Conservation (phyloP, 1,140 invertebrate species). For the Drosophila varians region DNA sequence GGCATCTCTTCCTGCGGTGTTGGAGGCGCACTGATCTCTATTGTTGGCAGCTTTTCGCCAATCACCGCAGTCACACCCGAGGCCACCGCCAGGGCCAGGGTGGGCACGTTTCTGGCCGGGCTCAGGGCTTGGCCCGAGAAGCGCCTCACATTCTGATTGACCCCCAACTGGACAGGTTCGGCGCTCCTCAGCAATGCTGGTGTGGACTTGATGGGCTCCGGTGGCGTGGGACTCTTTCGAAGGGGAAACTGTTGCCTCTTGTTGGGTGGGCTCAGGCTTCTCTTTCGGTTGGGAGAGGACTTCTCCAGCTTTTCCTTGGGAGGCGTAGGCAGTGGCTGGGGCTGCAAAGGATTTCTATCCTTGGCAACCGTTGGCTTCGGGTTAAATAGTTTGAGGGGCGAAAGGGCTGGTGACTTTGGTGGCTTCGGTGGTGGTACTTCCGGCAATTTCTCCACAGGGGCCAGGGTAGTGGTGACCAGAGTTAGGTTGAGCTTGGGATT, state of each 20-base stretch:
- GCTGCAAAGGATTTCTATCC: slow-evolving; percentile 48
- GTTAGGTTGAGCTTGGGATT: slow-evolving; percentile 58
- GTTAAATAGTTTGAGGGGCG: slow-evolving; percentile 54
- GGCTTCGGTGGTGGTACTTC: slow-evolving; percentile 7
- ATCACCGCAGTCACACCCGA: slow-evolving; percentile 50
- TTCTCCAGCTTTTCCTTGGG: slow-evolving; percentile 25
- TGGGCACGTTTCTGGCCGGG: slow-evolving; percentile 72
- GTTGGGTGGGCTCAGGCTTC: slow-evolving; percentile 46
- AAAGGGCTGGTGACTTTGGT: slow-evolving; percentile 34
- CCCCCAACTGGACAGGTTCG: slow-evolving; percentile 71
- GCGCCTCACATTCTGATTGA: slow-evolving; percentile 71
- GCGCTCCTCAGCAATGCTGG: slow-evolving; percentile 69
- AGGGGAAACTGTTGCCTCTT: slow-evolving; percentile 34
- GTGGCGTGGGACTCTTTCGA: slow-evolving; percentile 70
- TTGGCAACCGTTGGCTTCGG: slow-evolving; percentile 31
- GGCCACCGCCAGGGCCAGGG: slow-evolving; percentile 71
- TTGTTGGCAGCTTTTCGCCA: slow-evolving; percentile 62
- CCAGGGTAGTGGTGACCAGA: slow-evolving; percentile 50
- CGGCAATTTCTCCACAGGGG: slow-evolving; percentile 31
- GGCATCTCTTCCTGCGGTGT: slow-evolving; percentile 17
- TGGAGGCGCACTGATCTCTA: slow-evolving; percentile 79
- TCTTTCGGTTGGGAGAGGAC: slow-evolving; percentile 31
- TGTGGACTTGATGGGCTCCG: slow-evolving; percentile 66
- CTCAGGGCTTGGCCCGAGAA: slow-evolving; percentile 66
- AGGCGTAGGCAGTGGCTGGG: slow-evolving; percentile 49